Conservation (phyloP, 2,113 vertebrate species). For the Hippolais icterina region DNA sequence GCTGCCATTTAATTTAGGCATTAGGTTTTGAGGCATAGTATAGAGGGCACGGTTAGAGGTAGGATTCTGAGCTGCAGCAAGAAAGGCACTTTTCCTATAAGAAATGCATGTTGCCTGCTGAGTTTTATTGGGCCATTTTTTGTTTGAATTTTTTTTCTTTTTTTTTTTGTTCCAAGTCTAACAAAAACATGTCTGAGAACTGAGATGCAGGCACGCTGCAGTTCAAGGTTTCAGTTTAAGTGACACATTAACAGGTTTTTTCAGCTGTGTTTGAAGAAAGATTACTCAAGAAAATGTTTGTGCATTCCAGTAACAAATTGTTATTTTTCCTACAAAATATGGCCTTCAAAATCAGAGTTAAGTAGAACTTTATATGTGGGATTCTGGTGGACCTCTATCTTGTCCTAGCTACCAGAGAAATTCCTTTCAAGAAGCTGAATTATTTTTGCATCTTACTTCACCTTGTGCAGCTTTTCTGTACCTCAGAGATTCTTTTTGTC, state of each 20-base stretch:
- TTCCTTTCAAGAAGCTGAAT: not conserved
- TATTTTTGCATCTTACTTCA: not conserved
- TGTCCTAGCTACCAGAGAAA: not conserved
- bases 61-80: not conserved
- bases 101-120: not conserved
- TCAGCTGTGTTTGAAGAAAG: slow-evolving; percentile 65
- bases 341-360: not conserved
- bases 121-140: not conserved
- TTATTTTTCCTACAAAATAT: not conserved
- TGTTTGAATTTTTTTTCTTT: not conserved
- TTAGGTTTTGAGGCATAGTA: not conserved
- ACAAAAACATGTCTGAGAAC: not conserved
- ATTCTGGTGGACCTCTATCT: not conserved
- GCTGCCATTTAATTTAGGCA: not conserved
- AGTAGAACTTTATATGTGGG: not conserved
- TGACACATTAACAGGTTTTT: slow-evolving; percentile 62
- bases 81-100: not conserved
- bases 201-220: not conserved
- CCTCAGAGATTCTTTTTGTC: not conserved
- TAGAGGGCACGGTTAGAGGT: not conserved
- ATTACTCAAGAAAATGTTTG: slow-evolving; percentile 59
- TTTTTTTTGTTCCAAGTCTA: not conserved
- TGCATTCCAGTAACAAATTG: slow-evolving; percentile 13
- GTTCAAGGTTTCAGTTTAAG: slow-evolving; percentile 49
- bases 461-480: not conserved